These are phyloP conservation scores for Loripinus fragilis DNA, from an alignment of 2,888 invertebrate species.

Conservation along the genomic window DNA sequence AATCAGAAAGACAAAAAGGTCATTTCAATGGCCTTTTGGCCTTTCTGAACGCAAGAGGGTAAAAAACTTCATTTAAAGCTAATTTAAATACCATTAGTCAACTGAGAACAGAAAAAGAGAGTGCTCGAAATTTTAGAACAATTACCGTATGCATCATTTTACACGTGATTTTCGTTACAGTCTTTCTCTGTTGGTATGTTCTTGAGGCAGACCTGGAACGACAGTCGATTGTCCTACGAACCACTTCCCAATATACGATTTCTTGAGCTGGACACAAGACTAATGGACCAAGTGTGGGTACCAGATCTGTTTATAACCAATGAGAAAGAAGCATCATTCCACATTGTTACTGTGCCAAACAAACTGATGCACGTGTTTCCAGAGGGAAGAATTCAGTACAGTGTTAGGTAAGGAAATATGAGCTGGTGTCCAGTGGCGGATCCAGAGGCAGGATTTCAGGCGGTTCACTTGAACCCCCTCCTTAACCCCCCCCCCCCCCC, in stretches of 20 bases:
- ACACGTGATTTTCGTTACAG: constrained; percentile 39
- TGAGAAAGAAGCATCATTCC: constrained; percentile 77
- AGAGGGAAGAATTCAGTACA: constrained; percentile 71
- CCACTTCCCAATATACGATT: constrained; percentile 57
- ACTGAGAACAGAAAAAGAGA: too few relatives aligned
- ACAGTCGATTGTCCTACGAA: constrained; percentile 64
- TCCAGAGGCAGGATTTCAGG: too few relatives aligned
- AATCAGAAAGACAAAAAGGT: too few relatives aligned
- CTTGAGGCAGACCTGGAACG: constrained; percentile 73
- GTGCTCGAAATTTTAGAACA: too few relatives aligned
- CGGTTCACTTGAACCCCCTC: too few relatives aligned
- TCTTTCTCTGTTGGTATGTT: constrained; percentile 74
- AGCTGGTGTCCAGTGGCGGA: too few relatives aligned
- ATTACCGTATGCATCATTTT: too few relatives aligned
- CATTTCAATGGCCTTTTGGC: too few relatives aligned
- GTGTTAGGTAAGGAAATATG: constrained; percentile 72
- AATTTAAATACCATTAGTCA: too few relatives aligned
- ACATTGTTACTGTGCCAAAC: constrained; percentile 78
- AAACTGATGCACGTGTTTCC: constrained; percentile 76
- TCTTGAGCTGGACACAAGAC: constrained; percentile 74
- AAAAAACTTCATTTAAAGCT: too few relatives aligned
- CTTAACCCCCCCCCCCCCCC: too few relatives aligned
- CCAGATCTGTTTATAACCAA: constrained; percentile 79
- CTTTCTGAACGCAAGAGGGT: too few relatives aligned
- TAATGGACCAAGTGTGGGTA: constrained; percentile 76